Percentiles rank a stretch among this genome's conserved stretches.
phyloP scores from a whole-genome alignment of 2,113 vertebrate genomes.

The Pagrus major region DNA sequence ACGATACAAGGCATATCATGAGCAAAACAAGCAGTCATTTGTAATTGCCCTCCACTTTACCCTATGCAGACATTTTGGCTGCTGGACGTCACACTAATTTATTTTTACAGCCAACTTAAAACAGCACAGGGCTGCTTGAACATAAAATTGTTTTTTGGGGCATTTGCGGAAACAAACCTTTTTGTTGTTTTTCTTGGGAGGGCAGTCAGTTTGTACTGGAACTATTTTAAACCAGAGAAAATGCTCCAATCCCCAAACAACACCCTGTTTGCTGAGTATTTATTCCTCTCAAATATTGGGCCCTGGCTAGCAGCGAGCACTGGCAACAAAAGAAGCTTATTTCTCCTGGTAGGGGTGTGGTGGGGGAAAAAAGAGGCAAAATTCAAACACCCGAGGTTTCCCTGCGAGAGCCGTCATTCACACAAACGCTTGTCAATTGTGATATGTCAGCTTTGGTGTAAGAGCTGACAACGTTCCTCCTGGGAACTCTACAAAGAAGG shows the following conservation, averaged over 20 bases:
- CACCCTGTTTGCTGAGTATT: not conserved
- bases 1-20: too few relatives aligned
- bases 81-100: not conserved
- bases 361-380: not conserved
- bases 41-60: too few relatives aligned
- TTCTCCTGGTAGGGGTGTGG: not conserved
- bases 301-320: not conserved
- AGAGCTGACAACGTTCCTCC: constrained; percentile 31
- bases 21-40: too few relatives aligned
- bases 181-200: not conserved
- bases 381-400: constrained; percentile 8
- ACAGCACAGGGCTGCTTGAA: not conserved
- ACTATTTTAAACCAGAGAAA: constrained; percentile 12
- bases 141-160: not conserved
- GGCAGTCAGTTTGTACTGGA: not conserved
- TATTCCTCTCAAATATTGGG: not conserved
- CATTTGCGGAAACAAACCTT: constrained; percentile 2
- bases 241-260: not conserved
- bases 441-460: constrained; percentile 15
- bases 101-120: not conserved
- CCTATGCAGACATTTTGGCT: not conserved
- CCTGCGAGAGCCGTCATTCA: constrained; percentile 31
- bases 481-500: constrained; percentile 18
- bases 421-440: constrained; percentile 23
- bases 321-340: constrained; percentile 3